Base-by-base conservation (phyloP, 2,888 invertebrate species). In the Limnephilus auricula region DNA sequence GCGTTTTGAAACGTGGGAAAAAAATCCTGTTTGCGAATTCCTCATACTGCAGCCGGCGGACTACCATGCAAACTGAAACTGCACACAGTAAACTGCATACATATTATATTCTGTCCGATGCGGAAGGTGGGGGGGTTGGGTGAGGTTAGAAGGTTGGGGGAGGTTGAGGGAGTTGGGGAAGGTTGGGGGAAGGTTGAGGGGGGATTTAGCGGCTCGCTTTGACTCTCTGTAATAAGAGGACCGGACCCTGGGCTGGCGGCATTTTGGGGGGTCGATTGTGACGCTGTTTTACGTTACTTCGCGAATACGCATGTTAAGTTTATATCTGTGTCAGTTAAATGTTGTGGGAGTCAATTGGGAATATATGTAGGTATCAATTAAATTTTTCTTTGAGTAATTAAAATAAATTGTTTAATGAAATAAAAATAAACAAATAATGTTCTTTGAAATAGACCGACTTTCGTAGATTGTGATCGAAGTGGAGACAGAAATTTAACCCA, bases 11-110 rank as follows among this genome's bases (percentile, higher is more conserved):
- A 92, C 92, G 92, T 92, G 92, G 92, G 92, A 92, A 92, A 92
- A 92, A 92, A 92, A 92, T 92, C 92, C 92, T 88, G 92, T 92
- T 90, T 85, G 90, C 91, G 90, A 92, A 92, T 92, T 92, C 92
- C 89, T 92, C 88, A 91, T 90, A 89, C 89, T 92, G 91, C 92
- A 89, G 65, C 30, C 85, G 86, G 30, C 85, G 85, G 25, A 40
- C 37, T 45, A 45, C 45, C 34, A 34, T 31, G 12, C 34, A 82
- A 15, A 86, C 50, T 65, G 65, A 82, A 31, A 86, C 50, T 65
- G 65, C 65, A 65, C 25, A 25, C 25, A 25, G 25, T n/a, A n/a
- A 65, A 65, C 65, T 65, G 65, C 65, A 65, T 65, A 65, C 65
- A 10, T 65, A 65, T 65, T 65, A 65, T 65, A 9, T n/a, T 50